Evolutionary conservation across 2,113 vertebrate genomes (phyloP), one percentile per base, ranked within the genome.

Genomic region (Hippoglossus stenolepis): DNA sequence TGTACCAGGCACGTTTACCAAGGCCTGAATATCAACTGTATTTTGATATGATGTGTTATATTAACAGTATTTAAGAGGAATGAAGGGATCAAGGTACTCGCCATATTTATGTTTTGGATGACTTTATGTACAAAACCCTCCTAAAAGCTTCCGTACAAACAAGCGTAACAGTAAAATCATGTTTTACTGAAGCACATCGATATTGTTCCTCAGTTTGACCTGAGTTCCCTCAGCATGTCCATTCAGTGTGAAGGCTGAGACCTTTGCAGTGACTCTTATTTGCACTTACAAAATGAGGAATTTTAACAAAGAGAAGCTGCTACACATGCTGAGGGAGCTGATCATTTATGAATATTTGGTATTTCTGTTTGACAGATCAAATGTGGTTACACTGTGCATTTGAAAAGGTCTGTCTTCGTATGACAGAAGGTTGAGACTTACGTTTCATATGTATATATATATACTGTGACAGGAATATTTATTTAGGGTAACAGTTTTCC

Each of bases 41-140:
- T 77, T 80, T 63, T 81, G 43, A 58, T 75, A 8, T 67, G 40
- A 59, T 67, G 57, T 76, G 45, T 1, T 63, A 65, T 83, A 15
- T 70, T 70, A 64, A 77, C 57, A 5, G 28, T 90, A 85, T 84
- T 80, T 82, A 90, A 82, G 61, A 84, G n/a, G 78, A 82, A 85
- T 82, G 18, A 93, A 91, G 91, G 92, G 90, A 94, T 92, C 93
- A 93, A 90, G 60, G 49, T 84, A 72, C n/a, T 77, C 88, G 70
- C 74, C 67, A 82, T 86, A 76, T 81, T 80, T 90, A 87, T 85
- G 24, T 76, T 82, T 71, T 79, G 2, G 1, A 14, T 82, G 18
- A 79, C 59, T 45, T 17, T 51, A 18, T 18, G 2, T 20, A 58
- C 45, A 66, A 87, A 77, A 84, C 49, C 2, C 73, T 88, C 82